These are phyloP conservation scores for Chroicocephalus ridibundus DNA, from an alignment of 2,113 vertebrate species.

Conservation along the genomic window DNA sequence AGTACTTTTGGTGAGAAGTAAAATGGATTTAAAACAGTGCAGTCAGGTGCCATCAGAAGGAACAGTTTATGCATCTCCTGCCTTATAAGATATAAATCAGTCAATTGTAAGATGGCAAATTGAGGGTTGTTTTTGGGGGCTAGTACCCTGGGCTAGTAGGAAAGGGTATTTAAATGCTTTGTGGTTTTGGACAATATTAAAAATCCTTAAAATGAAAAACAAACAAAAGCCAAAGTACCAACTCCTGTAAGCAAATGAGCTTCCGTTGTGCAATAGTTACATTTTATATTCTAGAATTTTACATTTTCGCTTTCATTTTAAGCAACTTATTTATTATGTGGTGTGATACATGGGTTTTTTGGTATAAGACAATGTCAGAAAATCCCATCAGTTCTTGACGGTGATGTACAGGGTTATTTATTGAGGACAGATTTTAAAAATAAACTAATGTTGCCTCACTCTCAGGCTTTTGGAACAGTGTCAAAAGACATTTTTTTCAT, in stretches of 20 bases:
- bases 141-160: not conserved
- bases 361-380: not conserved
- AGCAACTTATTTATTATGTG: not conserved
- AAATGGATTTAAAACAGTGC: not conserved
- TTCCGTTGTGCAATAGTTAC: not conserved
- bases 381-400: not conserved
- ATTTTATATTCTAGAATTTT: not conserved
- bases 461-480: not conserved
- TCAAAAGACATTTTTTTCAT: not conserved
- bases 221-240: not conserved
- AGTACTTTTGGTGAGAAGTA: not conserved
- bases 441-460: not conserved
- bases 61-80: not conserved
- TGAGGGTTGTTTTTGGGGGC: not conserved
- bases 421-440: not conserved
- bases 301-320: not conserved
- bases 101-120: not conserved
- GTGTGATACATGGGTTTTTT: not conserved
- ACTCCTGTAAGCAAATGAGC: not conserved
- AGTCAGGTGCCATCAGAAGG: not conserved
- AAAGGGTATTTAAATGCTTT: not conserved
- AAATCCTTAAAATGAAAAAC: not conserved
- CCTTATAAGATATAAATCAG: not conserved
- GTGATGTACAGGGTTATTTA: not conserved
- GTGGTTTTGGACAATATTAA: not conserved